Evolutionary conservation across 2,888 invertebrate species (phyloP).

Genomic region (Allygus modestus): DNA sequence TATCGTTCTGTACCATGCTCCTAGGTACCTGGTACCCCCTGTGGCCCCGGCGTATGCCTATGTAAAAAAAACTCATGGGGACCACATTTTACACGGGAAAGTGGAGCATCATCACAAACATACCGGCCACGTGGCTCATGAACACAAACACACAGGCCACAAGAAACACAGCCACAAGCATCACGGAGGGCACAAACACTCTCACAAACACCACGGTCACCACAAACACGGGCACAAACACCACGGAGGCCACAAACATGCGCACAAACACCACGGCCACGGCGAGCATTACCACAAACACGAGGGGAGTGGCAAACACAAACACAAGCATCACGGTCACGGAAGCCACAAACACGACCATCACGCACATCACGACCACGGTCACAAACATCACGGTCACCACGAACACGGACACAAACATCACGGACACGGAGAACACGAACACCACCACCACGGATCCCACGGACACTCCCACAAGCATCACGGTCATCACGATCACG

Average conservation of each 20-base stretch:
- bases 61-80: not conserved
- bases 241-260: constrained; percentile 68
- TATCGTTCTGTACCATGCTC: constrained; percentile 34
- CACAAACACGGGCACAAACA: constrained; percentile 66
- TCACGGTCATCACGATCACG: constrained; percentile 62
- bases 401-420: constrained; percentile 18
- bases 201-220: constrained; percentile 69
- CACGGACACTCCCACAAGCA: constrained; percentile 65
- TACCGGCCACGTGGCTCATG: constrained; percentile 63
- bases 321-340: constrained; percentile 53
- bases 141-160: constrained; percentile 66
- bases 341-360: constrained; percentile 64
- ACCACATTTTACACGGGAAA: constrained; percentile 61
- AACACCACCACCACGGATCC: constrained; percentile 68
- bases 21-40: not conserved
- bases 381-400: constrained; percentile 60
- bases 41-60: not conserved
- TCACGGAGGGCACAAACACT: constrained; percentile 69
- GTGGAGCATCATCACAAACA: constrained; percentile 68
- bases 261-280: constrained; percentile 67
- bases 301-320: constrained; percentile 54
- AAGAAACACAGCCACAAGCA: constrained; percentile 69
- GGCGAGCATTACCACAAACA: constrained; percentile 65
- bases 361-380: constrained; percentile 50
- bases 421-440: constrained; percentile 64